Percentiles rank a stretch among this genome's conserved stretches.
phyloP scores from a whole-genome alignment of 2,797 vertebrate genomes.

The Cynopterus sphinx region DNA sequence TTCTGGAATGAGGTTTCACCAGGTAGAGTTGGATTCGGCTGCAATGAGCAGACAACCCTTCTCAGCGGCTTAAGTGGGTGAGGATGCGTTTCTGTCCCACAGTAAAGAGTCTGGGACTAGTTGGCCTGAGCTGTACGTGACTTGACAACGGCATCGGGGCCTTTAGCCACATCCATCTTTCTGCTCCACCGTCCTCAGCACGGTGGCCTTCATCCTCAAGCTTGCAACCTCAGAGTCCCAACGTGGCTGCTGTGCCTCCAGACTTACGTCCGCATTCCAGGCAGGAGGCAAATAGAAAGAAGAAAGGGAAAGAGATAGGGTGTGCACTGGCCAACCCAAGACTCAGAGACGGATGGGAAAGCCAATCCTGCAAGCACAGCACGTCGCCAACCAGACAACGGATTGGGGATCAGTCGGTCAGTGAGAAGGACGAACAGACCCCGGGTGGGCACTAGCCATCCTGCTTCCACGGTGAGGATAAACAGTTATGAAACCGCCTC shows the following conservation, averaged over 20 bases:
- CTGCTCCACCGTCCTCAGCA: neutral
- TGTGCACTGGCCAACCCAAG: too few relatives aligned
- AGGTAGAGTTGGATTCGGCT: neutral
- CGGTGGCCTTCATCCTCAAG: neutral
- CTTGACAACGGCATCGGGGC: neutral
- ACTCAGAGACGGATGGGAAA: neutral
- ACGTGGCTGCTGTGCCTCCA: neutral
- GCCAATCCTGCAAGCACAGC: neutral
- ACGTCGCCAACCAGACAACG: neutral
- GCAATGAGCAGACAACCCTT: neutral
- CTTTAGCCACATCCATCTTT: neutral
- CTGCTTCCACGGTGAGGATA: neutral
- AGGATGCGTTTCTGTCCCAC: neutral
- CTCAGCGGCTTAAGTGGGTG: neutral
- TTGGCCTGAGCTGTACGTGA: neutral
- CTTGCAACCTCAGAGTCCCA: neutral
- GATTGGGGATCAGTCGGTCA: neutral
- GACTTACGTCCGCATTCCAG: neutral
- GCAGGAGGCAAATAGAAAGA: neutral
- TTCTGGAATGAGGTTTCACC: neutral
- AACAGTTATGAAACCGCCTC: neutral
- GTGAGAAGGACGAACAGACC: neutral
- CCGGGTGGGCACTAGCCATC: neutral
- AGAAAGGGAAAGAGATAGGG: neutral
- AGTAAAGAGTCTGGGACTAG: neutral